phyloP scores from a whole-genome alignment of 2,888 invertebrate genomes.

The Zygaena filipendulae region DNA sequence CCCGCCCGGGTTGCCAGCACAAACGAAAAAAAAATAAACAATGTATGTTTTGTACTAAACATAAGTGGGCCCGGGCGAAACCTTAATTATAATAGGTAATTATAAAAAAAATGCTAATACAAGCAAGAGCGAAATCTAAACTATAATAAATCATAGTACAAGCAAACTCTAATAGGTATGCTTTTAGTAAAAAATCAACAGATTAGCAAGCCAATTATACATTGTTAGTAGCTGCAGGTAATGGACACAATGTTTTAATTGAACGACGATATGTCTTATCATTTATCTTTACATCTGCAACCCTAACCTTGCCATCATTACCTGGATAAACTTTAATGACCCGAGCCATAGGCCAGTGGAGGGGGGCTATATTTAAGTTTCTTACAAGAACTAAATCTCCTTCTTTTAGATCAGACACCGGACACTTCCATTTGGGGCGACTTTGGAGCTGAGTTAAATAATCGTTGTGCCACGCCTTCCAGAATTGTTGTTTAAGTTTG shows the following conservation, averaged over 20 bases:
- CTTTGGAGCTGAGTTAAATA: constrained; percentile 13
- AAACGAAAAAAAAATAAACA: too few relatives aligned
- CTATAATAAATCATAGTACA: too few relatives aligned
- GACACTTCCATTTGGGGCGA: constrained; percentile 10
- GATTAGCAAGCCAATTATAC: too few relatives aligned
- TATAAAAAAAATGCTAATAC: too few relatives aligned
- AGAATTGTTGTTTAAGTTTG: constrained; percentile 14
- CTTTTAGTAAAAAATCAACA: too few relatives aligned
- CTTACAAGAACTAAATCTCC: constrained; percentile 11
- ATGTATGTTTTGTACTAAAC: too few relatives aligned
- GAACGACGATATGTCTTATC: constrained; percentile 7
- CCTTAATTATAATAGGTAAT: too few relatives aligned
- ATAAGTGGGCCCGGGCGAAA: too few relatives aligned
- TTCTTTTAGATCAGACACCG: constrained; percentile 8
- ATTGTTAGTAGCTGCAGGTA: too few relatives aligned
- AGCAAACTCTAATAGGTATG: too few relatives aligned
- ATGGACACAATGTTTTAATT: constrained; percentile 6
- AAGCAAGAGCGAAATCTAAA: too few relatives aligned
- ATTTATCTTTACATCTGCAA: constrained; percentile 8
- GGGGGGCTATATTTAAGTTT: constrained; percentile 4
- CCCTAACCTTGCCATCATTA: constrained; percentile 5
- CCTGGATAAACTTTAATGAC: constrained; percentile 8
- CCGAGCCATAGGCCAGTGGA: constrained; percentile 10
- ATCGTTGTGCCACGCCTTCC: constrained; percentile 13
- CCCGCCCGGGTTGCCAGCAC: too few relatives aligned